Conservation (phyloP, 2,888 invertebrate genomes). For the Gortyna flavago region DNA sequence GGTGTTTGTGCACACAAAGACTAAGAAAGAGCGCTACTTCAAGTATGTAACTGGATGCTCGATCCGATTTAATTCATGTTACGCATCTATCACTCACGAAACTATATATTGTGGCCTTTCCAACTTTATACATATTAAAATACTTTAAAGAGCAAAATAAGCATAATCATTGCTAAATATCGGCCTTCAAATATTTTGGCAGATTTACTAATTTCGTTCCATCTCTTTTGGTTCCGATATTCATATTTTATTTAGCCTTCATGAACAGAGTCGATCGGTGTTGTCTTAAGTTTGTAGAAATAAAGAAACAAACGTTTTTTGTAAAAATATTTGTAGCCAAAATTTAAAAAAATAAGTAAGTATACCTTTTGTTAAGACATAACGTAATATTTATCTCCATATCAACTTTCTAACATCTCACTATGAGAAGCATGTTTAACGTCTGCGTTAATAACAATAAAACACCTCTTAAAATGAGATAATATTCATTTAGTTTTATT, state of each 20-base stretch:
- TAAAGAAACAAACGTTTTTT: not conserved
- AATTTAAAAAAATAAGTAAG: not conserved
- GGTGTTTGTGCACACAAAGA: not conserved
- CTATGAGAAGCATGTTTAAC: slow-evolving; percentile 37
- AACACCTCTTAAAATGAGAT: slow-evolving; percentile 28
- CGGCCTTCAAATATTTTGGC: slow-evolving; percentile 61
- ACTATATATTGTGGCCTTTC: slow-evolving; percentile 49
- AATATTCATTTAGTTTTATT: slow-evolving; percentile 37
- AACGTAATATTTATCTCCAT: slow-evolving; percentile 41
- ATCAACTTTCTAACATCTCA: slow-evolving; percentile 60
- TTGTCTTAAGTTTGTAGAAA: slow-evolving; percentile 18
- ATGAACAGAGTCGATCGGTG: slow-evolving; percentile 24
- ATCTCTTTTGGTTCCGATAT: slow-evolving; percentile 32
- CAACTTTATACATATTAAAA: slow-evolving; percentile 63
- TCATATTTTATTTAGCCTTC: slow-evolving; percentile 55
- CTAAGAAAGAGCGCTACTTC: slow-evolving; percentile 3
- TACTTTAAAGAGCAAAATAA: slow-evolving; percentile 69
- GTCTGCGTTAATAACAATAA: slow-evolving; percentile 46
- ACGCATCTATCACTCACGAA: slow-evolving; percentile 29
- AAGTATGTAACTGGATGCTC: slow-evolving; percentile 9
- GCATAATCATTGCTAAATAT: slow-evolving; percentile 62
- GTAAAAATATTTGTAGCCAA: not conserved
- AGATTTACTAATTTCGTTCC: slow-evolving; percentile 49
- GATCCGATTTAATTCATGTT: slow-evolving; percentile 14
- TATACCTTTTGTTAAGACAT: slow-evolving; percentile 20